Conservation (phyloP, 2,797 vertebrate species). For the Borostomias antarcticus region DNA sequence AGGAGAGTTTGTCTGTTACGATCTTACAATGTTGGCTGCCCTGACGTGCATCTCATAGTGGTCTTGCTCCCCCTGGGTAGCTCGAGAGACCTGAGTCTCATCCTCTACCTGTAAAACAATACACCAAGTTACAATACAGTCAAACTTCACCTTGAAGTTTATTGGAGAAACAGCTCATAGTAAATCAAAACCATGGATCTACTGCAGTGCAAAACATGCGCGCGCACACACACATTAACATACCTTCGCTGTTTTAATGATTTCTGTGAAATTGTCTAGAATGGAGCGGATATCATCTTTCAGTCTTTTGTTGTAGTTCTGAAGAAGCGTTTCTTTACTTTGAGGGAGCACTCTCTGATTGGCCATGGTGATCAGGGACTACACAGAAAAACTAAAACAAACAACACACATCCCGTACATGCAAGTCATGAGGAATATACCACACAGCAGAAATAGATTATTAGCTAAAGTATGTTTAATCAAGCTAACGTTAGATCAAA, state of each 20-base stretch:
- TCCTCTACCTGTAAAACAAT: conserved; percentile 86
- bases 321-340: conserved; percentile 94
- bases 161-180: neutral
- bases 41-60: conserved; percentile 98
- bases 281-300: conserved; percentile 94
- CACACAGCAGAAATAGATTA: neutral
- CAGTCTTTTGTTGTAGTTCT: conserved; percentile 98
- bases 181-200: too few species aligned
- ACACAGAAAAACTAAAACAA: neutral
- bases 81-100: conserved; percentile 93
- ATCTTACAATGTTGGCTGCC: conserved; percentile 96
- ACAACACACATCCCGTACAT: neutral
- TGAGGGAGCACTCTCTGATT: conserved; percentile 88
- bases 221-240: conserved; percentile 10
- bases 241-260: conserved; percentile 95
- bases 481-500: neutral
- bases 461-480: too few species aligned
- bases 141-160: neutral
- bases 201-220: too few species aligned
- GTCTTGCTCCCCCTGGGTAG: conserved; percentile 96
- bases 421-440: neutral
- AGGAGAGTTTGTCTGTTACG: neutral
- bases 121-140: too few species aligned
- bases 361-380: conserved; percentile 75
- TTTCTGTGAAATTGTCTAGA: conserved; percentile 96